Base-by-base conservation (phyloP, 2,888 invertebrate genomes). In the Caenorhabditis macrosperma region DNA sequence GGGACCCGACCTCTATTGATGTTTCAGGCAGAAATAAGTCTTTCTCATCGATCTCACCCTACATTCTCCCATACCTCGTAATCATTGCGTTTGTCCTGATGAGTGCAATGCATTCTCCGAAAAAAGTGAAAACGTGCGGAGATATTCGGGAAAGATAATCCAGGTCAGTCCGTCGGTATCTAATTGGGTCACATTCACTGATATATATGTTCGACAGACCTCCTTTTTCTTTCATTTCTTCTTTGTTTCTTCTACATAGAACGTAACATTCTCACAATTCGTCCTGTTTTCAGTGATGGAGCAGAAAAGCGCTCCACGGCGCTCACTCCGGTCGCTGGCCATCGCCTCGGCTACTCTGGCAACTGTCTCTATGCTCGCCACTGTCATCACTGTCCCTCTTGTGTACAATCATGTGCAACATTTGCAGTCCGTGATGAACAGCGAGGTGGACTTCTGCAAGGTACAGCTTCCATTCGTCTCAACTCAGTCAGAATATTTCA, bases 401-500 rank as follows among this genome's bases (percentile, higher is more conserved):
- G 90, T 90, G 28, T 90, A 90, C 84, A 86, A 87, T 75, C 89
- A 90, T 79, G 89, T 90, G 15, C 90, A 90, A 72, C 83, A 81
- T 48, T 85, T 90, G 33, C 90, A 90, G 76, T 86, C 88, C 41
- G 90, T 86, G 72, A 90, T 90, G 90, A 90, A 89, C 78, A 90
- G 87, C 57, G 90, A 90, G 74, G 90, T 90, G 30, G 90, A 90
- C 64, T 90, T 90, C 78, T 90, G 90, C 83, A 90, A 90, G 86
- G 89, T 89, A 52, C 52, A 64, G 35, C 9, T 26, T 30, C 15
- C 9, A 0, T 68, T n/a, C n/a, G n/a, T n/a, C n/a, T n/a, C n/a
- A n/a, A n/a, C n/a, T n/a, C n/a, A n/a, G n/a, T n/a, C n/a, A n/a
- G n/a, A n/a, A n/a, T 28, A 33, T 55, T 50, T 57, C 35, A 12